Percentiles rank a stretch among this genome's conserved stretches.
Evolutionary conservation across 2,888 invertebrate species (phyloP).

Genomic region (Melipona beecheii): DNA sequence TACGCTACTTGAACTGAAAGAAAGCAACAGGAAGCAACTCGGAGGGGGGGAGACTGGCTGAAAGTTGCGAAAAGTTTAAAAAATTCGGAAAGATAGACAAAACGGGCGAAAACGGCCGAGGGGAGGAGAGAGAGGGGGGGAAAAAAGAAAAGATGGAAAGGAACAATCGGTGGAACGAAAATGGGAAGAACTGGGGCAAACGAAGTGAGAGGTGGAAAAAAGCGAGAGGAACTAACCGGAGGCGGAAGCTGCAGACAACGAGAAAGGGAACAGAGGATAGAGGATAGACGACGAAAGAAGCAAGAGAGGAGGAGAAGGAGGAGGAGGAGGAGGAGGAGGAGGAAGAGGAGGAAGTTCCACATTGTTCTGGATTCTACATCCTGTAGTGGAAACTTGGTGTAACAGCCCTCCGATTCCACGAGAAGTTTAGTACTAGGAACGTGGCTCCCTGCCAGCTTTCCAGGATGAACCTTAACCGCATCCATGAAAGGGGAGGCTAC

Average conservation of each 20-base stretch:
- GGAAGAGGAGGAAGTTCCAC: constrained; percentile 69
- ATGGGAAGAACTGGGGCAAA: constrained; percentile 25
- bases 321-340: constrained; percentile 64
- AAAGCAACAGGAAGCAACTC: too few species aligned
- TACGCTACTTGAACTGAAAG: too few species aligned
- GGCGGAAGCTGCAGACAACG: constrained; percentile 25
- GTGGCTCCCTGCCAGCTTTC: constrained; percentile 75
- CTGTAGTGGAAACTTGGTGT: constrained; percentile 68
- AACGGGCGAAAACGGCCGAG: background rate
- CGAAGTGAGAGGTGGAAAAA: background rate
- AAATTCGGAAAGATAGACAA: background rate
- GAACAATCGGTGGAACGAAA: background rate
- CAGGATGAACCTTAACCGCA: constrained; percentile 65
- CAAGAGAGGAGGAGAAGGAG: constrained; percentile 21
- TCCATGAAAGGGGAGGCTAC: constrained; percentile 44
- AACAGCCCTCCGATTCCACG: constrained; percentile 73
- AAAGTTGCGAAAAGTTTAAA: background rate
- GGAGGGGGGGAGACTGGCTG: background rate
- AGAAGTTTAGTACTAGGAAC: constrained; percentile 76
- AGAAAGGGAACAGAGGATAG: constrained; percentile 25
- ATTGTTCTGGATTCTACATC: constrained; percentile 61
- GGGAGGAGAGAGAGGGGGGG: background rate
- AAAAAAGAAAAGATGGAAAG: background rate
- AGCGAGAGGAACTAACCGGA: background rate
- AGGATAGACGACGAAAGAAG: constrained; percentile 17